These are phyloP conservation scores for Nibea albiflora DNA, from an alignment of 2,113 vertebrate genomes.

Conservation along the genomic window DNA sequence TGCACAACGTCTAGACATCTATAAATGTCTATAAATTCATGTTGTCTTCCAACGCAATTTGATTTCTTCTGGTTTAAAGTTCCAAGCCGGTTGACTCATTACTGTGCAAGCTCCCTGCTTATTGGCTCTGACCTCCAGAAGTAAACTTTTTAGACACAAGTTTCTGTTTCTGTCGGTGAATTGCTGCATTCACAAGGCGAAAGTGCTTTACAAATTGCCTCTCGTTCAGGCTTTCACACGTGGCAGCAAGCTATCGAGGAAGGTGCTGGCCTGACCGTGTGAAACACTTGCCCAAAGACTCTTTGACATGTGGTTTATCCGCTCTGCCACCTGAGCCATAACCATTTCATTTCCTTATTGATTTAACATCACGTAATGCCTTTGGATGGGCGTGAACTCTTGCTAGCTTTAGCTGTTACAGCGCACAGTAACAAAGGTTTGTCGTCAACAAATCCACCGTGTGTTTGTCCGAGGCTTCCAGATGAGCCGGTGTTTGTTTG, in stretches of 20 bases:
- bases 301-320: no score
- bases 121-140: neutral
- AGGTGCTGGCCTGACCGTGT: neutral
- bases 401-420: conserved; percentile 1
- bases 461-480: neutral
- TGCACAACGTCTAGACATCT: conserved; percentile 16
- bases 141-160: neutral
- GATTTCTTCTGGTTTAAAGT: conserved; percentile 1
- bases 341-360: neutral
- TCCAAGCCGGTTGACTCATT: neutral
- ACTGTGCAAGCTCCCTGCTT: neutral
- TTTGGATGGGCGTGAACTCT: neutral
- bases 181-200: neutral
- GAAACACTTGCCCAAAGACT: neutral
- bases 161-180: neutral
- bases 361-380: neutral
- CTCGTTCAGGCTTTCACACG: neutral
- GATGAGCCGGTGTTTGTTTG: neutral
- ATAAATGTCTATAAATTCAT: neutral
- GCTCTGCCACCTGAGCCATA: neutral
- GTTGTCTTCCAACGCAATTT: neutral
- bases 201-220: neutral
- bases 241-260: neutral
- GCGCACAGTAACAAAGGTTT: conserved; percentile 5
- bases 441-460: conserved; percentile 34